Evolutionary conservation across 2,888 invertebrate species (phyloP), one percentile per base, ranked within the genome.

Genomic region (Hipparchia semele): DNA sequence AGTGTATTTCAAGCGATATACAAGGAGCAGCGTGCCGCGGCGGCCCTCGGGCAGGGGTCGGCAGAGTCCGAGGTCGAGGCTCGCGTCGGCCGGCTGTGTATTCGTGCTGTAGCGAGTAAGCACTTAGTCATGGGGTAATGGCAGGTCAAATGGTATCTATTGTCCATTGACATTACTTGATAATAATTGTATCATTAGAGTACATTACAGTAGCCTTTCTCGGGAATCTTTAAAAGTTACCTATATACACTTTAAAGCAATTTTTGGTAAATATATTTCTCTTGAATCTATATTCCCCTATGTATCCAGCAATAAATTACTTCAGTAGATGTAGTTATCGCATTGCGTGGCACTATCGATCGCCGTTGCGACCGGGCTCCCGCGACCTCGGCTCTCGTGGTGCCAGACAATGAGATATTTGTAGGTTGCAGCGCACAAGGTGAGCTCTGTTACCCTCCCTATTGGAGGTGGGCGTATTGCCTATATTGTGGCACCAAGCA

Each of bases 401-500:
- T 86, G 90, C 84, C 86, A 83, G 81, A 84, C 85, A 84, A 81
- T 80, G 86, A 81, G 86, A 84, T 88, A 82, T 83, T 82, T 76
- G 90, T 92, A 91, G 92, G 91, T 91, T 90, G 93, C 92, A 92
- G 91, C 94, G 94, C 94, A 94, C 94, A 94, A 93, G 91, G 92
- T 90, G 93, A 92, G 92, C 92, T 92, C 92, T 91, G 90, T 91
- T 90, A 91, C 89, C 90, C 92, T 92, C 94, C 92, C 92, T 94
- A 93, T 94, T 94, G 94, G 93, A 92, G 93, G 92, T 92, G 93
- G 93, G 93, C 93, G 92, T 93, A 90, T 94, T 92, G 93, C 93
- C 93, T 90, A 91, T 87, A 82, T 90, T 87, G 89, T 89, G 92
- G 92, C 92, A 90, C 90, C 91, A 91, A 92, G 92, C 92, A 93